Base-by-base conservation (phyloP, 2,797 vertebrate genomes). In the Rhinoraja longicauda region DNA sequence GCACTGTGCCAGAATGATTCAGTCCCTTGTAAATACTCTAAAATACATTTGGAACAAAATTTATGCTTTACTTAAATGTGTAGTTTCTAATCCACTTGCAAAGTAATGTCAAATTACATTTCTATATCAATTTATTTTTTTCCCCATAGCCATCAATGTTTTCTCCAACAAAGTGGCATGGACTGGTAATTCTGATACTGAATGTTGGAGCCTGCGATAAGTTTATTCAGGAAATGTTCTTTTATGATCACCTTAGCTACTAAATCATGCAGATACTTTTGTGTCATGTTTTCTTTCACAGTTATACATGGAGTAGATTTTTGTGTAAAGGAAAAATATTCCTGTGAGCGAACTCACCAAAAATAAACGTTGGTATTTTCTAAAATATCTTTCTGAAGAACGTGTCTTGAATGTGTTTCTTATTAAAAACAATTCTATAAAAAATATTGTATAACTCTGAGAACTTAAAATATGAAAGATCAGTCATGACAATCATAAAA, bases 301-400 rank as follows among this genome's bases (percentile, higher is more conserved):
- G 67, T 92, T 73, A 73, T 53, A 24, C 45, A 53, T 15, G 32
- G 75, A 26, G 39, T 73, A 17, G 24, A 92, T 39, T 2, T 19
- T 72, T 75, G 19, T 67, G 59, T 36, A 36, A 73, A 53, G 36
- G 21, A 53, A 73, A 88, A 92, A 75, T 79, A 13, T 24, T 73
- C 29, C 57, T 73, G 39, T 72, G 53, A 90, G 70, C 90, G 92
- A 75, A 90, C 39, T 92, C n/a, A 75, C 70, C 90, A 92, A 92
- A 92, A 92, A 92, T 92, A 73, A 91, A 45, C 92, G 70, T 29
- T 92, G 39, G 64, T 72, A 73, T 92, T 92, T 75, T 92, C 21
- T 64, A 73, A 75, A 53, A 72, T 73, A 90, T 53, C 13, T 21
- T 36, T 92, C 7, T 73, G 70, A 67, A 75, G 53, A 73, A 53